A percentile compares a stretch with the other conserved stretches of the same genome.
These are phyloP conservation scores for Drepana arcuata DNA, from an alignment of 1,140 invertebrate genomes.

Conservation along the genomic window DNA sequence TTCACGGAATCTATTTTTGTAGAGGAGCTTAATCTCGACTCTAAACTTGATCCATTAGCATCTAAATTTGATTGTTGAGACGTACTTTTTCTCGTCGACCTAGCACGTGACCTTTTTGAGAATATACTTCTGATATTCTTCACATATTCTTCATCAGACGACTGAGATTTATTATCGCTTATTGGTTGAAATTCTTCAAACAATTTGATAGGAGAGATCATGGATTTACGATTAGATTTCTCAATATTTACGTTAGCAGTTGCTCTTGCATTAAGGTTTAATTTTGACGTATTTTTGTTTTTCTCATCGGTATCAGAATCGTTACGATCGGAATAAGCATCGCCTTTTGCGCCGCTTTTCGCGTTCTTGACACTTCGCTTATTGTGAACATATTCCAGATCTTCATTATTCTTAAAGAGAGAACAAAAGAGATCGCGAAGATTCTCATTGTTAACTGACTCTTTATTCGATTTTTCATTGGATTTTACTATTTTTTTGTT, in stretches of 20 bases:
- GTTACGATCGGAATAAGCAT: no score
- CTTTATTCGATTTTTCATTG: no score
- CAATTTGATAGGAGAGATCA: conserved; percentile 34
- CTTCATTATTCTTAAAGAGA: no score
- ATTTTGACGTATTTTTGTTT: neutral
- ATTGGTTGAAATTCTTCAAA: conserved; percentile 14
- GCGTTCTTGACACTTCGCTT: neutral
- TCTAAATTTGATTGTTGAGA: neutral
- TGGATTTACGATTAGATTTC: conserved; percentile 9
- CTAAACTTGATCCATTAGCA: no score
- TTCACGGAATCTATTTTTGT: conserved; percentile 6
- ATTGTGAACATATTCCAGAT: neutral
- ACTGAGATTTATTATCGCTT: conserved; percentile 2
- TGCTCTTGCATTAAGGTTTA: neutral
- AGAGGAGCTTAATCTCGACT: conserved; percentile 8
- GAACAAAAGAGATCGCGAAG: no score
- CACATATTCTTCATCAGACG: conserved; percentile 5
- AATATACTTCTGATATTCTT: conserved; percentile 6
- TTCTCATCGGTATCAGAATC: no score
- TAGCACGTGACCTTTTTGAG: neutral
- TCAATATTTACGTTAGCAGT: no score
- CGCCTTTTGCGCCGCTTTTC: neutral
- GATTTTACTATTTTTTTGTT: no score
- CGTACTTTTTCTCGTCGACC: no score
- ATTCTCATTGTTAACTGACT: no score